Conservation (phyloP, 2,797 vertebrate species). For the Pelodytes ibericus region DNA sequence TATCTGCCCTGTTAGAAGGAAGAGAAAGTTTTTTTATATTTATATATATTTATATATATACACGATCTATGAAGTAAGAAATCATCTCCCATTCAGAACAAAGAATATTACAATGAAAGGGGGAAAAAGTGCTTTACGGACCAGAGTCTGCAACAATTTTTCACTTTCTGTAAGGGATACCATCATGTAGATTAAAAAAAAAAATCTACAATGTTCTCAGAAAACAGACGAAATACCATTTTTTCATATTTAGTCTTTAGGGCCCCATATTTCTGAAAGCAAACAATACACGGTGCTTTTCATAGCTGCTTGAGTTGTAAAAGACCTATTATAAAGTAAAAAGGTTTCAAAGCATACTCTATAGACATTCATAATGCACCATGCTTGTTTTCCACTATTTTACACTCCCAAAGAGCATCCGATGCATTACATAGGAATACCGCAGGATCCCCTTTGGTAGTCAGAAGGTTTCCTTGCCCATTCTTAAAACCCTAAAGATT, state of each 20-base stretch:
- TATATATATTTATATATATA: conserved; percentile 32
- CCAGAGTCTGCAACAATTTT: conserved; percentile 8
- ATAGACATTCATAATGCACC: too few relatives aligned
- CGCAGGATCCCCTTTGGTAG: too few relatives aligned
- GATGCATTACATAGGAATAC: too few relatives aligned
- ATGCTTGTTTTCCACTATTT: too few relatives aligned
- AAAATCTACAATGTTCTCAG: not conserved
- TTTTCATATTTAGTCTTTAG: not conserved
- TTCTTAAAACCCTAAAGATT: too few relatives aligned
- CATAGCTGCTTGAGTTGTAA: too few relatives aligned
- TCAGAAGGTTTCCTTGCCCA: too few relatives aligned
- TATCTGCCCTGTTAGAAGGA: conserved; percentile 69
- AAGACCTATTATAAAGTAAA: too few relatives aligned
- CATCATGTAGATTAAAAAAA: not conserved
- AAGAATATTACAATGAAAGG: conserved; percentile 72
- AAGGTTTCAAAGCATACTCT: too few relatives aligned
- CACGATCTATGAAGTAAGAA: conserved; percentile 66
- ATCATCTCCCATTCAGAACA: conserved; percentile 71
- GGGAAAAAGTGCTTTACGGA: conserved; percentile 76
- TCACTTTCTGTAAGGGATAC: not conserved
- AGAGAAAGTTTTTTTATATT: conserved; percentile 67
- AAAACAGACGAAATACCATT: not conserved
- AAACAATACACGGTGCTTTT: too few relatives aligned
- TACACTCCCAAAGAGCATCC: too few relatives aligned
- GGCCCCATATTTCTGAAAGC: too few relatives aligned